Conservation (phyloP, 2,888 invertebrate species). For the Pimpla rufipes region DNA sequence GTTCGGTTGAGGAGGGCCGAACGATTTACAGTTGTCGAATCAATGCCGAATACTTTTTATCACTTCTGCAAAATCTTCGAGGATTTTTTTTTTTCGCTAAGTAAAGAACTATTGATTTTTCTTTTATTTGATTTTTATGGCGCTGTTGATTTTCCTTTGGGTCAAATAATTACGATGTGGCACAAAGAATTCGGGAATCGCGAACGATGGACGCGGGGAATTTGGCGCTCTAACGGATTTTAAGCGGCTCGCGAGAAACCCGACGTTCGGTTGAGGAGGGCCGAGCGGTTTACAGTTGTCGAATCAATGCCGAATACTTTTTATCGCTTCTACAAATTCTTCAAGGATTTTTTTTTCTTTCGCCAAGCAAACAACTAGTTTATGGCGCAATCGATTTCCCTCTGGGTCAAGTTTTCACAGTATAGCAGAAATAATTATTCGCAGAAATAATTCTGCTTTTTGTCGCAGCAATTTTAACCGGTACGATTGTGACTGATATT, state of each 20-base stretch:
- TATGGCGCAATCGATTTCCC: too few species aligned
- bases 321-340: background rate
- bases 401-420: too few species aligned
- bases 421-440: too few species aligned
- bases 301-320: background rate
- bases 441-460: too few species aligned
- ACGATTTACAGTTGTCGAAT: background rate
- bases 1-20: background rate
- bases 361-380: too few species aligned
- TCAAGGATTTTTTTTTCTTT: too few species aligned
- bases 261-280: background rate
- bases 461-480: too few species aligned
- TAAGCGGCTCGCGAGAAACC: background rate
- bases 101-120: too few species aligned
- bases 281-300: background rate
- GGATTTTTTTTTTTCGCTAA: background rate
- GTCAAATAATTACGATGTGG: too few species aligned
- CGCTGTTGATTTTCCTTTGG: too few species aligned
- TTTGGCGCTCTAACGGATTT: background rate
- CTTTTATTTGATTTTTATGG: background rate
- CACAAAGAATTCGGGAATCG: conserved; percentile 1
- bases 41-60: background rate
- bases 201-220: conserved; percentile 52
- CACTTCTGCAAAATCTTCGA: background rate
- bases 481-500: too few species aligned